Evolutionary conservation across 2,888 invertebrate genomes (phyloP).

Genomic region (Aleiodes alternator): DNA sequence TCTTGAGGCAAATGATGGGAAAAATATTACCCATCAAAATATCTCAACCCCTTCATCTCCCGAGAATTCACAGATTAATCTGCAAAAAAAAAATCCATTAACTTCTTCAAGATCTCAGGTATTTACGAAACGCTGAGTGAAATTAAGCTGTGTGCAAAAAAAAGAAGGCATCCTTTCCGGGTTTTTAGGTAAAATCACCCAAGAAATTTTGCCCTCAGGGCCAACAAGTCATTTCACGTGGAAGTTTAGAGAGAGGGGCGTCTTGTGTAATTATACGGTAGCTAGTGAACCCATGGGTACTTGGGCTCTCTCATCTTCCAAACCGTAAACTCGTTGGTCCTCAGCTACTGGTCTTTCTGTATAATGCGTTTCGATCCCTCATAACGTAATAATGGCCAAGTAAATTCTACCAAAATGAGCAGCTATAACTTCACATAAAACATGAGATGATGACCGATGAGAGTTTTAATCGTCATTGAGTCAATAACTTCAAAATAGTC

Average conservation of each 20-base stretch:
- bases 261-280: conserved; percentile 73
- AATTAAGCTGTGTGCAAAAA: conserved; percentile 47
- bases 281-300: conserved; percentile 62
- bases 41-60: no score
- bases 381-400: conserved; percentile 69
- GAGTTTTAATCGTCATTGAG: not conserved
- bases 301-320: conserved; percentile 63
- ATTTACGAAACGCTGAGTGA: conserved; percentile 23
- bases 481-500: not conserved
- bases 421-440: conserved; percentile 65
- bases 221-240: conserved; percentile 53
- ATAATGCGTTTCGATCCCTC: conserved; percentile 70
- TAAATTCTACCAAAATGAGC: conserved; percentile 60
- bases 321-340: conserved; percentile 73
- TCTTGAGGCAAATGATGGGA: no score
- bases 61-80: no score
- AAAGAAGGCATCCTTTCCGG: conserved; percentile 44
- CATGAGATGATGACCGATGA: conserved; percentile 59
- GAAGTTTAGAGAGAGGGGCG: conserved; percentile 61
- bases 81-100: no score
- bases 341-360: conserved; percentile 73
- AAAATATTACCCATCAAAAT: no score
- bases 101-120: conserved; percentile 6
- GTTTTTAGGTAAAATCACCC: conserved; percentile 55
- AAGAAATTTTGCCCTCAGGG: conserved; percentile 61